Percentiles rank a stretch among this genome's conserved stretches.
phyloP scores from a whole-genome alignment of 2,888 invertebrate species.

The Linyphia triangularis region DNA sequence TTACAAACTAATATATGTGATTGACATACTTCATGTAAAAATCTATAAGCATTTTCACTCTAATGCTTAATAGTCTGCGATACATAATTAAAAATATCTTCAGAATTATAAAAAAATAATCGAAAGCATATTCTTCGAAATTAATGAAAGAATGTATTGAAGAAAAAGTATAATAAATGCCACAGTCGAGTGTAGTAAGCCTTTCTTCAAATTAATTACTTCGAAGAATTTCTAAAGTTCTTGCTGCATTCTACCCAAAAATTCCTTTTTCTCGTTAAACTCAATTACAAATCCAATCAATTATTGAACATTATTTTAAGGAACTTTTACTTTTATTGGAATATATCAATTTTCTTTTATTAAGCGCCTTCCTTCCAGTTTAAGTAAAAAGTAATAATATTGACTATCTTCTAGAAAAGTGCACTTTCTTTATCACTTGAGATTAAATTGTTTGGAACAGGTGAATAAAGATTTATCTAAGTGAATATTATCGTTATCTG shows the following conservation, averaged over 20 bases:
- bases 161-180: neutral
- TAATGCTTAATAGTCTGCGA: no score
- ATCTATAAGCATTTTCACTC: no score
- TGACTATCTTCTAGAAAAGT: neutral
- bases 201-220: neutral
- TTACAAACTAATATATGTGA: no score
- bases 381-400: neutral
- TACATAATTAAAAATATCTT: no score
- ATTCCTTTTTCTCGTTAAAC: neutral
- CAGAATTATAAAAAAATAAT: no score
- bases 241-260: neutral
- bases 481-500: no score
- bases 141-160: neutral
- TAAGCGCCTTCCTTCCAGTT: no score
- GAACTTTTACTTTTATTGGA: neutral
- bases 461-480: no score
- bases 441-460: neutral
- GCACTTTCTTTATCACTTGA: neutral
- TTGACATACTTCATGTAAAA: no score
- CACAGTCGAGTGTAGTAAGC: neutral
- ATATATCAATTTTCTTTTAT: neutral
- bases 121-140: no score
- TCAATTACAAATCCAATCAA: conserved; percentile 3
- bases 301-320: neutral
- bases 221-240: conserved; percentile 11